Conservation (phyloP, 2,888 invertebrate species). For the Pammene fasciana region DNA sequence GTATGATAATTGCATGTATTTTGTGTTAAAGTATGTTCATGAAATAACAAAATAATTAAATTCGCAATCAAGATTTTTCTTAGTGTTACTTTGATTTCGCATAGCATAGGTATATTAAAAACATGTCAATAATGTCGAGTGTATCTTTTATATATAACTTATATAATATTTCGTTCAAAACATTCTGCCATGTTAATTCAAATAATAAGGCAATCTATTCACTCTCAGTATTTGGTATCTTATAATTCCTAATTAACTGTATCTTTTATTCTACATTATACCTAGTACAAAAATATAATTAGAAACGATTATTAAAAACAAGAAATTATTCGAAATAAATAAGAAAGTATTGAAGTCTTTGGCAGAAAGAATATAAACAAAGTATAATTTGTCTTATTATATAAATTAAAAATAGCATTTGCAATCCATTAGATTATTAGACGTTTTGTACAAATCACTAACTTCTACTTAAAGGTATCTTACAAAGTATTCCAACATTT, state of each 20-base stretch:
- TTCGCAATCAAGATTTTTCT: background rate
- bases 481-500: background rate
- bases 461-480: background rate
- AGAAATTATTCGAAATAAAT: background rate
- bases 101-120: background rate
- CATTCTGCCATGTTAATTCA: background rate
- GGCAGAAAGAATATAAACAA: conserved; percentile 9
- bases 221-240: no score
- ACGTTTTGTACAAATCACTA: conserved; percentile 34
- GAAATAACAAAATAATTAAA: background rate
- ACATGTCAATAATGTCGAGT: background rate
- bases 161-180: background rate
- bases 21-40: background rate
- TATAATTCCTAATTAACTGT: no score
- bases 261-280: background rate
- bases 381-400: conserved; percentile 13
- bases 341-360: conserved; percentile 12
- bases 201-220: no score
- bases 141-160: no score
- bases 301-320: background rate
- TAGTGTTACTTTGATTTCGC: conserved; percentile 1
- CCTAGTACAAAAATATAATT: background rate
- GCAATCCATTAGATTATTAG: conserved; percentile 4
- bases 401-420: conserved; percentile 3
- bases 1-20: background rate